A percentile compares a stretch with the other conserved stretches of the same genome.
phyloP scores from a whole-genome alignment of 2,113 vertebrate genomes.

The Lamprologus ornatipinnis region DNA sequence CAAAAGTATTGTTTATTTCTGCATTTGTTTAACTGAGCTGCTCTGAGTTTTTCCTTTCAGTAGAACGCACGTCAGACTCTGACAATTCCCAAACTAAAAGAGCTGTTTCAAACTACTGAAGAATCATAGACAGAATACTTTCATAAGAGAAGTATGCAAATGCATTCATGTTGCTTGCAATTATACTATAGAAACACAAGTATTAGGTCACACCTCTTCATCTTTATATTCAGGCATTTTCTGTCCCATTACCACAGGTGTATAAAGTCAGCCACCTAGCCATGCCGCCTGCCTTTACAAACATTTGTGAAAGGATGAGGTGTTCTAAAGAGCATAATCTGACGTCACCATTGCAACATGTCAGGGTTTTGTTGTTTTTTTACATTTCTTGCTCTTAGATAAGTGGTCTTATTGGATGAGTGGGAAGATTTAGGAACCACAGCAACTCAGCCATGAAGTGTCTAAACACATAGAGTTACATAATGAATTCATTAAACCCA shows the following conservation, averaged over 20 bases:
- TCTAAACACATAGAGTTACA: background rate
- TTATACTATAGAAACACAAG: background rate
- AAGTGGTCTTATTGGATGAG: background rate
- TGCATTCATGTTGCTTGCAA: background rate
- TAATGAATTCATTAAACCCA: background rate
- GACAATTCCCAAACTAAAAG: background rate
- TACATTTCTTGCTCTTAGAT: background rate
- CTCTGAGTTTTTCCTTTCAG: background rate
- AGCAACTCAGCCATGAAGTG: background rate
- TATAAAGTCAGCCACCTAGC: background rate
- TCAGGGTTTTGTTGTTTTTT: background rate
- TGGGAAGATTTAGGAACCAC: background rate
- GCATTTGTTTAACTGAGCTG: background rate
- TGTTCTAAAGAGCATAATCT: background rate
- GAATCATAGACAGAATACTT: background rate
- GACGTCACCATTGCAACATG: background rate
- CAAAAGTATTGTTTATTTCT: background rate
- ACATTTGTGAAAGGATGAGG: background rate
- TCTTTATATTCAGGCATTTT: background rate
- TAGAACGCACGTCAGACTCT: background rate
- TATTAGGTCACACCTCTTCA: background rate
- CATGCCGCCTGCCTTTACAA: background rate
- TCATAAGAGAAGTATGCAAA: background rate
- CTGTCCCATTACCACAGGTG: background rate
- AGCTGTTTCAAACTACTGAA: background rate